Evolutionary conservation across 2,888 invertebrate genomes (phyloP).

Genomic region (Nipponacmea schrenckii): DNA sequence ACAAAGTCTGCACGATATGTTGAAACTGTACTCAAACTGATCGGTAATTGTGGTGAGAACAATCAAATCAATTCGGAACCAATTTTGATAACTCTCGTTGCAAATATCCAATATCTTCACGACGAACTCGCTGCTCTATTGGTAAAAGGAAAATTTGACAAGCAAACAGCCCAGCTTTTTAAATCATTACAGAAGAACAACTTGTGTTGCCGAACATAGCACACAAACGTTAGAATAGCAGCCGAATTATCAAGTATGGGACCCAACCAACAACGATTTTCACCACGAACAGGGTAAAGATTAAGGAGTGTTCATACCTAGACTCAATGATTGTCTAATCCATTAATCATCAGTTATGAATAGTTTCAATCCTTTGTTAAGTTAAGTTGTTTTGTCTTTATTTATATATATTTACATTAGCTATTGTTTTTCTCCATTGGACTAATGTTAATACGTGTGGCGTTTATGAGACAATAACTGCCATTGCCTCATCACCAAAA

Average conservation of each 20-base stretch:
- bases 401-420: no score
- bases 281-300: no score
- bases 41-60: not conserved
- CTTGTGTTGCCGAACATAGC: constrained; percentile 13
- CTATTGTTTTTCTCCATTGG: no score
- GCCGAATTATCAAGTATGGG: constrained; percentile 19
- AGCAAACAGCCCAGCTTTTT: constrained; percentile 19
- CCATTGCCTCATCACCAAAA: no score
- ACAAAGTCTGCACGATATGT: not conserved
- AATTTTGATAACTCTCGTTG: not conserved
- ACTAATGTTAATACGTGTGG: no score
- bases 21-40: constrained; percentile 10
- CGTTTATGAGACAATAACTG: no score
- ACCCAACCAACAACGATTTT: not conserved
- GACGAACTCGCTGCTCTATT: constrained; percentile 25
- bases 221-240: constrained; percentile 17
- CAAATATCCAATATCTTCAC: constrained; percentile 20
- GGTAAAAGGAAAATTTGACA: constrained; percentile 23
- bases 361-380: no score
- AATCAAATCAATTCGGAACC: constrained; percentile 11
- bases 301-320: no score
- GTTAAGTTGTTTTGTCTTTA: no score
- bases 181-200: constrained; percentile 19
- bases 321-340: no score
- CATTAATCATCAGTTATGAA: no score